Percentiles rank a stretch among this genome's conserved stretches.
Conservation (phyloP, 2,113 vertebrate genomes). For the Triplophysa rosa region DNA sequence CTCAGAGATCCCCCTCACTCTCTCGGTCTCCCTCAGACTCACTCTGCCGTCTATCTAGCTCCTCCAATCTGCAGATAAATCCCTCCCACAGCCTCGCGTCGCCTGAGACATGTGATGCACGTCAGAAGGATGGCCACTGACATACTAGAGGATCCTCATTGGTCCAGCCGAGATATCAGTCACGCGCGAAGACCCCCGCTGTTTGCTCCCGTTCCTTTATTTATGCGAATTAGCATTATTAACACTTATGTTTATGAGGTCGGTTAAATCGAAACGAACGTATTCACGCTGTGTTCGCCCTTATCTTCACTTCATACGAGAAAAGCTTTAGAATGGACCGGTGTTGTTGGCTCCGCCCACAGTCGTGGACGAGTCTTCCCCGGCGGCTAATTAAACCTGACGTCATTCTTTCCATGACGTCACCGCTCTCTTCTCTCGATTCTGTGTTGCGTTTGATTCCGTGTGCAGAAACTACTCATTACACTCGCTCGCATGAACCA, state of each 20-base stretch:
- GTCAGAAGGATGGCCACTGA: constrained; percentile 68
- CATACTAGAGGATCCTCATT: constrained; percentile 70
- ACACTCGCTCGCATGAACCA: constrained; percentile 2
- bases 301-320: constrained; percentile 27
- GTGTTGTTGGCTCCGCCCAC: constrained; percentile 64
- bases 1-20: constrained; percentile 65
- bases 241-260: neutral
- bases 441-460: constrained; percentile 38
- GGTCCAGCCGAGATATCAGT: constrained; percentile 71
- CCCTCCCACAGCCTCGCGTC: constrained; percentile 73
- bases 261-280: constrained; percentile 42
- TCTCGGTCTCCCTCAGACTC: constrained; percentile 74
- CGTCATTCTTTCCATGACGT: constrained; percentile 85
- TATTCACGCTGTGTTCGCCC: constrained; percentile 8
- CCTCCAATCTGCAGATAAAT: constrained; percentile 68
- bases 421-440: constrained; percentile 57
- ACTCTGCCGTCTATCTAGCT: constrained; percentile 70
- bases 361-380: constrained; percentile 67
- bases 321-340: constrained; percentile 42
- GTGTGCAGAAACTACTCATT: constrained; percentile 17
- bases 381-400: constrained; percentile 76
- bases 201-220: constrained; percentile 47
- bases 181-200: constrained; percentile 71
- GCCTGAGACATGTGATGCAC: constrained; percentile 71
- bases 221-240: neutral